Evolutionary conservation across 2,113 vertebrate genomes (phyloP).

Genomic region (Phylloscopus trochilus): DNA sequence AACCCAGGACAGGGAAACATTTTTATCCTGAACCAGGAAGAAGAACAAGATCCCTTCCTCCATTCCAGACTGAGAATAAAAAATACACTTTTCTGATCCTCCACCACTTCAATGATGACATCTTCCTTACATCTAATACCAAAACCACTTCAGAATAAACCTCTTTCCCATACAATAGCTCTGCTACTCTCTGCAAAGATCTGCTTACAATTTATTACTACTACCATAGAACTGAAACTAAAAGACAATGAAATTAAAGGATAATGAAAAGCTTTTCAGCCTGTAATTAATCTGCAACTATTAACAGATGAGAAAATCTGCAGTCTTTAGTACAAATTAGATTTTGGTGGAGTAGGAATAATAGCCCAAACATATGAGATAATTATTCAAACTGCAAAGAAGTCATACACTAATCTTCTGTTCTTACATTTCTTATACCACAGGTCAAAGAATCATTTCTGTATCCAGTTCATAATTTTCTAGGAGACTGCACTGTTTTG

Average conservation of each 20-base stretch:
- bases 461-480: not conserved
- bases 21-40: not conserved
- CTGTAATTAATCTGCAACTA: not conserved
- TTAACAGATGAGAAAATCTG: not conserved
- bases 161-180: not conserved
- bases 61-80: not conserved
- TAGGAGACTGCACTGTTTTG: not conserved
- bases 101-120: not conserved
- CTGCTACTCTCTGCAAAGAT: not conserved
- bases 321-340: not conserved
- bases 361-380: not conserved
- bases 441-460: not conserved
- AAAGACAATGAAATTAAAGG: not conserved
- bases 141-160: not conserved
- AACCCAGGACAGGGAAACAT: too few species aligned
- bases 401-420: not conserved
- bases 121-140: not conserved
- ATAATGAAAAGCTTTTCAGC: slow-evolving; percentile 14
- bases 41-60: not conserved
- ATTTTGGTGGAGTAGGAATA: not conserved
- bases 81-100: not conserved
- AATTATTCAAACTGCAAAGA: not conserved
- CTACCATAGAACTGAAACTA: not conserved
- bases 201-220: not conserved
- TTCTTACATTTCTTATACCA: not conserved